A percentile compares a stretch with the other conserved stretches of the same genome.
Evolutionary conservation across 2,888 invertebrate genomes (phyloP).

Genomic region (Diadegma fenestrale): DNA sequence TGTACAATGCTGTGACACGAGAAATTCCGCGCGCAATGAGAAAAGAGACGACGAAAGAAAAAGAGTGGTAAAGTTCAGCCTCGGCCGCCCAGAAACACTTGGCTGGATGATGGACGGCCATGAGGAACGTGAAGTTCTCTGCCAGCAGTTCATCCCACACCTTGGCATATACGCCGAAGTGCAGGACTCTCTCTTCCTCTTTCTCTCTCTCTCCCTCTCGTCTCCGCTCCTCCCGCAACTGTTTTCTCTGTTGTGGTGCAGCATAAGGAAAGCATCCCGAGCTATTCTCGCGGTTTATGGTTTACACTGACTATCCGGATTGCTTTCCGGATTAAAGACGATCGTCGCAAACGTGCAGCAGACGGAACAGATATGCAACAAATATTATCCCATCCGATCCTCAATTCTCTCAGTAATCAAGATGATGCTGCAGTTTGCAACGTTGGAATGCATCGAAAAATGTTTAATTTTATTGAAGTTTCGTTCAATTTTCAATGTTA

Average conservation of each 20-base stretch:
- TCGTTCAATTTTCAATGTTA: too few species aligned
- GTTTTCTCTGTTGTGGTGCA: background rate
- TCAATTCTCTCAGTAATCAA: background rate
- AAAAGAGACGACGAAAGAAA: slow-evolving; percentile 11
- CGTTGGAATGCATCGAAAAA: too few species aligned
- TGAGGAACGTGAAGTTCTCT: slow-evolving; percentile 33
- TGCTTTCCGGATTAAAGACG: slow-evolving; percentile 28
- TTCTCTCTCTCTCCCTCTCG: background rate
- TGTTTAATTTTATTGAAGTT: too few species aligned
- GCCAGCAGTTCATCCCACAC: slow-evolving; percentile 27
- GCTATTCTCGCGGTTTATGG: slow-evolving; percentile 42
- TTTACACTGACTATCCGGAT: slow-evolving; percentile 37
- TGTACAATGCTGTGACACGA: slow-evolving; percentile 54
- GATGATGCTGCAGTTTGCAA: too few species aligned
- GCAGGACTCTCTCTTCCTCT: slow-evolving; percentile 29
- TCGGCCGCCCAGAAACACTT: slow-evolving; percentile 57
- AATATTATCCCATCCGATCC: background rate
- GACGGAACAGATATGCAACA: background rate
- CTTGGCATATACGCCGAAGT: slow-evolving; percentile 48
- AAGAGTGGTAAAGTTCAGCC: slow-evolving; percentile 29
- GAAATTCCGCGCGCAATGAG: slow-evolving; percentile 37
- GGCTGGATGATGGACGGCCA: slow-evolving; percentile 64
- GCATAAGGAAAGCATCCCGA: slow-evolving; percentile 25
- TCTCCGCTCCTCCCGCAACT: background rate
- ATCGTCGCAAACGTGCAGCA: background rate